phyloP scores from a whole-genome alignment of 2,113 vertebrate species.

The Galbula dea region DNA sequence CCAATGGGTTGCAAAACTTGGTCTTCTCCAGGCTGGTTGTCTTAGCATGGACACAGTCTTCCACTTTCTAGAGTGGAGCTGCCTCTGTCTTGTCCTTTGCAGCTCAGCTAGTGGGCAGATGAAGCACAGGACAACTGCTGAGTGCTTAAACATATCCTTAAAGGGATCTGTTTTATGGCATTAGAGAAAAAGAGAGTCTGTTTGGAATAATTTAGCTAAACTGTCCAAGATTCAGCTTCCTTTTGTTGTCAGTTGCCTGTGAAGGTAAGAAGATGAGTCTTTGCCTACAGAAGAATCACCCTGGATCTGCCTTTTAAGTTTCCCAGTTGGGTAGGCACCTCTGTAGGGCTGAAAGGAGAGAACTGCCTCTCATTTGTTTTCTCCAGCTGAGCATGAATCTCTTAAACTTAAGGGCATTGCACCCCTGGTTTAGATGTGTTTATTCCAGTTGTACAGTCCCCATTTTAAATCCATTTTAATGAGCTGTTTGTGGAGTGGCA shows the following conservation, averaged over 20 bases:
- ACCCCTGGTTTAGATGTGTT: constrained; percentile 47
- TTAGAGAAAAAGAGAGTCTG: constrained; percentile 5
- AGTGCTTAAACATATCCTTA: background rate
- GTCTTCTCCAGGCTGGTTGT: background rate
- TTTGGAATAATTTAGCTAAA: constrained; percentile 3
- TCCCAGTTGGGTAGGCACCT: background rate
- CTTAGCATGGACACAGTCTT: background rate
- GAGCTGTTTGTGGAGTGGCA: constrained; percentile 31
- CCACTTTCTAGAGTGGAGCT: background rate
- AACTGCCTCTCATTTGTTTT: constrained; percentile 9
- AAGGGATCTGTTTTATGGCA: constrained; percentile 10
- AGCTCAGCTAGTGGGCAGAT: background rate
- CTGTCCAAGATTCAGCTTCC: background rate
- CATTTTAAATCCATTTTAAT: constrained; percentile 49
- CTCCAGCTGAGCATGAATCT: constrained; percentile 34
- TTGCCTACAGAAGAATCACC: background rate
- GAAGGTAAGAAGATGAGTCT: constrained; percentile 12
- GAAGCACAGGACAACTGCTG: background rate
- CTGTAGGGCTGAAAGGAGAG: background rate
- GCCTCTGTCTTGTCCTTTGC: background rate
- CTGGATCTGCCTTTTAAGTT: background rate
- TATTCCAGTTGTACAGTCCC: constrained; percentile 30
- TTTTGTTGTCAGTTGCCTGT: background rate
- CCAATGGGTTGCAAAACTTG: background rate
- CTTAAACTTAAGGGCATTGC: constrained; percentile 48